Base-by-base conservation (phyloP, 2,888 invertebrate species). In the Synergus itoensis region DNA sequence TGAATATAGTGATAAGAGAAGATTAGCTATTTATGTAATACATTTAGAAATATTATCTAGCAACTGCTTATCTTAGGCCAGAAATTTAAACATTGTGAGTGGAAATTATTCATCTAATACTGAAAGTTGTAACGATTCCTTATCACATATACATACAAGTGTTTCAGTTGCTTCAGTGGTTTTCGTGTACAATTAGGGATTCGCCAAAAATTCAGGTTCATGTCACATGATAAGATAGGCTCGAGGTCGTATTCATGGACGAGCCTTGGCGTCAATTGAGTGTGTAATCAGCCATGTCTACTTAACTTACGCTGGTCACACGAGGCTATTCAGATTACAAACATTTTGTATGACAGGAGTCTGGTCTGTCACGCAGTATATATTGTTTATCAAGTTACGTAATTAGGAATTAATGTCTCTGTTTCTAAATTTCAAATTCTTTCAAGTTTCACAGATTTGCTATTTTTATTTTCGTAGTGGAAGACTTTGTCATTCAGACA, bases 181-280 rank as follows among this genome's bases (percentile, higher is more conserved):
- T n/a, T 73, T 9, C 53, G 12, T 12, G 48, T 73, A n/a, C 16
- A 69, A 9, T 69, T 48, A 21, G 48, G 36, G 11, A 48, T 7
- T 11, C 9, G 11, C 73, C 53, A 53, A 73, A 69, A 53, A 36
- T 73, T 53, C 64, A 65, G 64, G 64, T 65, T 65, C 36, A 36
- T 73, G 9, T 73, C 53, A 73, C 36, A 4, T 73, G 73, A 73
- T 73, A 73, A 73, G 73, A 73, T 73, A 53, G 36, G 16, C 12
- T 53, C 73, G 73, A 73, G 73, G 73, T 36, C n/a, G 28, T 16
- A 53, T 53, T 53, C 43, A 16, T 69, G 45, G 43, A 53, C 36
- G n/a, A 73, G 73, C 67, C 64, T 65, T 65, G 64, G 41, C 41
- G 64, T 41, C 64, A 65, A 18, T 65, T 65, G 41, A 40, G 64